Percentiles rank a stretch among this genome's conserved stretches.
These are phyloP conservation scores for Myripristis jacobus DNA, from an alignment of 2,797 vertebrate species.

Conservation along the genomic window DNA sequence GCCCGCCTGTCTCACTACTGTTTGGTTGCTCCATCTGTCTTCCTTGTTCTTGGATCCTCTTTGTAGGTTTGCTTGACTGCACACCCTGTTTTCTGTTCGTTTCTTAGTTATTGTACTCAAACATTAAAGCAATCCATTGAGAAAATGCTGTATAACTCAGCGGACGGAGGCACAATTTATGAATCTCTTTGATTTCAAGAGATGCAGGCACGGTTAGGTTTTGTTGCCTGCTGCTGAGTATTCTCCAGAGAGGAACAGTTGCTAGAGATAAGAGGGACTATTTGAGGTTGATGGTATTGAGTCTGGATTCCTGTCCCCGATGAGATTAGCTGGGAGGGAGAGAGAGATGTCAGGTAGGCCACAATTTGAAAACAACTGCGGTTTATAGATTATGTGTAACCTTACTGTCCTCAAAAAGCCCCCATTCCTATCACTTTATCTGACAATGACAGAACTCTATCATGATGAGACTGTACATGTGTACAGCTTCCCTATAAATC, in stretches of 20 bases:
- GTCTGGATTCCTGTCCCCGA: conserved; percentile 64
- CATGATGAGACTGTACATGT: conserved; percentile 16
- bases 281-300: conserved; percentile 67
- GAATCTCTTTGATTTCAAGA: conserved; percentile 33
- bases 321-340: conserved; percentile 58
- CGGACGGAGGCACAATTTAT: conserved; percentile 3
- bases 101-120: conserved; percentile 34
- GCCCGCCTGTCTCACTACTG: conserved; percentile 15
- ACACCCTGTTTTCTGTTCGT: conserved; percentile 38
- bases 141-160: conserved; percentile 31
- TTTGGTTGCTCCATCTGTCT: conserved; percentile 68
- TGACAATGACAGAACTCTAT: conserved; percentile 41
- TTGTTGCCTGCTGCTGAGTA: conserved; percentile 32
- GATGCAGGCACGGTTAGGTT: conserved; percentile 33
- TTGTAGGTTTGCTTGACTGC: conserved; percentile 45
- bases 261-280: conserved; percentile 59
- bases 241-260: conserved; percentile 44
- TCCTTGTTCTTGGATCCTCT: conserved; percentile 39
- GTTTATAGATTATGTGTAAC: conserved; percentile 71
- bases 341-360: conserved; percentile 54
- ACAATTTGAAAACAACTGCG: conserved; percentile 61
- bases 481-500: conserved; percentile 12
- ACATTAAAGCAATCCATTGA: conserved; percentile 22
- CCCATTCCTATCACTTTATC: conserved; percentile 31
- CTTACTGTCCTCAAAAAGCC: conserved; percentile 50